Conservation (phyloP, 2,888 invertebrate species). For the Salticus scenicus region DNA sequence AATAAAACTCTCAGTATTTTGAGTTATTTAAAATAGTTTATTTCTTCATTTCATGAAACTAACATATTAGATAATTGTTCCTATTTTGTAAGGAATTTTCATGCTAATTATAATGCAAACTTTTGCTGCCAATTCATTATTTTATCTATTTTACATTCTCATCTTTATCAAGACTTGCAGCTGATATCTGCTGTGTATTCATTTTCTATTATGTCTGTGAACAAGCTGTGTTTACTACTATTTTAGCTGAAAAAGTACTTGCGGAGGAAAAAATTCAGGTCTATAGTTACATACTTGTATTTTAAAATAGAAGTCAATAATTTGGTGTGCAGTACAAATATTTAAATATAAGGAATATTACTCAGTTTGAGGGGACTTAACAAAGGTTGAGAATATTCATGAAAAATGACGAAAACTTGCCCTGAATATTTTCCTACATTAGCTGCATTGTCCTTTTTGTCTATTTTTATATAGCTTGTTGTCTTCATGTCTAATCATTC, state of each 20-base stretch:
- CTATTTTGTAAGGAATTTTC: too few relatives aligned
- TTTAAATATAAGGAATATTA: slow-evolving; percentile 41
- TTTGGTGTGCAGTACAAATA: slow-evolving; percentile 16
- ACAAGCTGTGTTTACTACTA: neutral
- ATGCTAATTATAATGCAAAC: neutral
- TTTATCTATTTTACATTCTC: neutral
- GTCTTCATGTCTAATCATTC: slow-evolving; percentile 72
- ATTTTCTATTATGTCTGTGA: neutral
- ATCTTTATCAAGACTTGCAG: neutral
- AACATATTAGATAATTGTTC: too few relatives aligned
- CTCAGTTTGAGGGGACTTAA: slow-evolving; percentile 68
- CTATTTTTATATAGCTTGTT: slow-evolving; percentile 69
- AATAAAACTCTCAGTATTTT: too few relatives aligned
- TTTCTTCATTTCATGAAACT: neutral
- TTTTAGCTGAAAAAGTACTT: too few relatives aligned
- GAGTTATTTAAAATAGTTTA: too few relatives aligned
- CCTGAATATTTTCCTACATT: neutral
- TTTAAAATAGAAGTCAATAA: slow-evolving; percentile 38
- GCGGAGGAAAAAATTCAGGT: slow-evolving; percentile 19
- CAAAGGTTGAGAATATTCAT: slow-evolving; percentile 67
- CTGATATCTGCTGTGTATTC: neutral
- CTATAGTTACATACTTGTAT: slow-evolving; percentile 50
- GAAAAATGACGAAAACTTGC: neutral
- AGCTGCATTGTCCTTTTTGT: slow-evolving; percentile 65
- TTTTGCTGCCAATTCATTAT: neutral